Evolutionary conservation across 2,113 vertebrate species (phyloP), one percentile per base, ranked within the genome.

Genomic region (Corvus moneduloides): DNA sequence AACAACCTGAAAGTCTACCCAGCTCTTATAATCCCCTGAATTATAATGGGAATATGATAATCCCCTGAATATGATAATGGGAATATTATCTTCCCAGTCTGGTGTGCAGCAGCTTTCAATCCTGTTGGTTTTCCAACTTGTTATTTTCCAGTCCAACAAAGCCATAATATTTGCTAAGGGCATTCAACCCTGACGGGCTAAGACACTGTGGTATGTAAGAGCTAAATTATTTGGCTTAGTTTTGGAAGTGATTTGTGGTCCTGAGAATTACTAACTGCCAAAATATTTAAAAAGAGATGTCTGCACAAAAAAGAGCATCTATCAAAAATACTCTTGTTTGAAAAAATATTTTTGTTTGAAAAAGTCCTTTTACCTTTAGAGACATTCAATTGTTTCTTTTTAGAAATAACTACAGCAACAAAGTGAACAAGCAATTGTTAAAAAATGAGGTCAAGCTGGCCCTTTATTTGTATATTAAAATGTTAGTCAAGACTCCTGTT

Each of bases 171-270:
- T 94, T 96, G 55, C 89, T 88, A 46, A 78, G 44, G 62, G 35
- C 76, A 59, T 89, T 91, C 75, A 94, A 86, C 61, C n/a, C 80
- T 79, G 77, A 87, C 93, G 89, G 86, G 32, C 49, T 87, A 91
- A 91, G 73, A 85, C n/a, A 73, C 2, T 56, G 75, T 58, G 82
- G 55, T 87, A 86, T 85, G 77, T 41, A 56, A 79, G 9, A 67
- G 41, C 64, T 69, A 61, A 93, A 84, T 96, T 88, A 85, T 83
- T 52, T 93, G 81, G 63, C 77, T 84, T 41, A 39, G 24, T 63
- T 96, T 90, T 71, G 24, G 61, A 87, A 86, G 49, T 68, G 74
- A 94, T 94, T 92, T 89, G 77, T 77, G 63, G 43, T 77, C 52
- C 49, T 85, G 80, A 69, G 87, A 89, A 82, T 84, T 75, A 39